Base-by-base conservation (phyloP, 2,797 vertebrate species). In the Helostoma temminkii region DNA sequence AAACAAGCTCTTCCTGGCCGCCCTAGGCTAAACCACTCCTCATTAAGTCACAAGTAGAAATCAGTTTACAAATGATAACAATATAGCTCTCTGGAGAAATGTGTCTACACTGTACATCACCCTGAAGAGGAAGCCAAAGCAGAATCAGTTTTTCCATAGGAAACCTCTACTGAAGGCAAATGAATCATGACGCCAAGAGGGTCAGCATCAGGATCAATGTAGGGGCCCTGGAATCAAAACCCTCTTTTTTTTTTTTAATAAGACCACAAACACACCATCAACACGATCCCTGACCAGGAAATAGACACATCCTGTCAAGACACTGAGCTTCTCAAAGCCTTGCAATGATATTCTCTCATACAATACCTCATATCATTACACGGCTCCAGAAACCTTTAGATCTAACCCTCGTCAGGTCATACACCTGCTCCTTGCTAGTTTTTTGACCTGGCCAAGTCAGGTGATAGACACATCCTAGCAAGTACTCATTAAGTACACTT, bases 401-500 rank as follows among this genome's bases (percentile, higher is more conserved):
- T 73, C 59, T 22, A 82, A 72, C 72, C 66, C 73, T 65, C 22
- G 11, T 57, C 84, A 80, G 86, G 84, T 46, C 62, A 16, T 18
- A 45, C 60, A 42, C 59, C 42, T 19, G 4, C 45, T 55, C 59
- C 80, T 75, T 37, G 76, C 88, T 76, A 78, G 81, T 71, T 77
- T 47, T 58, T 54, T 85, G 74, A 83, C 72, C 74, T 74, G 75
- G 77, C 80, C 63, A 46, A 56, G 79, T 82, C 88, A 87, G 95
- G 94, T 94, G 93, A 93, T 94, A 94, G 75, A 80, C 81, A 73
- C 53, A 76, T 84, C 85, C 76, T 46, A 72, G 87, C 87, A 89
- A 91, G 95, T 95, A 95, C 94, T 95, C 94, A 88, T 96, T 96
- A 97, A 96, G 96, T 96, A 95, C 91, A 94, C 96, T 87, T 97